Conservation (phyloP, 2,797 vertebrate species). For the Mus spretus region DNA sequence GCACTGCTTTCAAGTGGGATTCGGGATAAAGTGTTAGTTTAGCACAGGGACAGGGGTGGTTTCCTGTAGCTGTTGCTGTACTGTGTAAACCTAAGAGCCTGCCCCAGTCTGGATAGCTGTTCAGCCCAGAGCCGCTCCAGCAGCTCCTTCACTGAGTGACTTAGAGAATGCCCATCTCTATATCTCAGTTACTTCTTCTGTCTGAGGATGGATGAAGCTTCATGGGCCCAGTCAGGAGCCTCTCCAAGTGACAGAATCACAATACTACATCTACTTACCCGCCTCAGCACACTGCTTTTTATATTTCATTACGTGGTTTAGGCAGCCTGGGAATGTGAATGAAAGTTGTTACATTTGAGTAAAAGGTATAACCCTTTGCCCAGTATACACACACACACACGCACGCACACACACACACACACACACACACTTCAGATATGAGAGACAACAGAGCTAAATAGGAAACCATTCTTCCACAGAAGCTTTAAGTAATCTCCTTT, state of each 20-base stretch:
- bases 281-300: constrained; percentile 71
- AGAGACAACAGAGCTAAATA: constrained; percentile 18
- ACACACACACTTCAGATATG: neutral
- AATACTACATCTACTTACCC: constrained; percentile 73
- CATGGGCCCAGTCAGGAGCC: neutral
- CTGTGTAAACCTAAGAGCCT: neutral
- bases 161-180: neutral
- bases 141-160: neutral
- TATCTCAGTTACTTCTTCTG: neutral
- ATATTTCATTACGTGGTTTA: constrained; percentile 80
- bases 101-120: neutral
- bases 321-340: constrained; percentile 81
- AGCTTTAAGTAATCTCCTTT: constrained; percentile 19
- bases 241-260: constrained; percentile 48
- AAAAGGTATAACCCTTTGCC: neutral
- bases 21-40: neutral
- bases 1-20: neutral
- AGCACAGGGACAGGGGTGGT: too few relatives aligned
- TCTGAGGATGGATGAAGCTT: neutral
- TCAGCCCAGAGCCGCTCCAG: neutral
- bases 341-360: constrained; percentile 69
- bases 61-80: neutral
- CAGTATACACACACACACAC: neutral
- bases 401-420: neutral
- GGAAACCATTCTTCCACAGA: neutral